Evolutionary conservation across 1,140 invertebrate genomes (phyloP).

Genomic region (Catajapyx aquilonaris): DNA sequence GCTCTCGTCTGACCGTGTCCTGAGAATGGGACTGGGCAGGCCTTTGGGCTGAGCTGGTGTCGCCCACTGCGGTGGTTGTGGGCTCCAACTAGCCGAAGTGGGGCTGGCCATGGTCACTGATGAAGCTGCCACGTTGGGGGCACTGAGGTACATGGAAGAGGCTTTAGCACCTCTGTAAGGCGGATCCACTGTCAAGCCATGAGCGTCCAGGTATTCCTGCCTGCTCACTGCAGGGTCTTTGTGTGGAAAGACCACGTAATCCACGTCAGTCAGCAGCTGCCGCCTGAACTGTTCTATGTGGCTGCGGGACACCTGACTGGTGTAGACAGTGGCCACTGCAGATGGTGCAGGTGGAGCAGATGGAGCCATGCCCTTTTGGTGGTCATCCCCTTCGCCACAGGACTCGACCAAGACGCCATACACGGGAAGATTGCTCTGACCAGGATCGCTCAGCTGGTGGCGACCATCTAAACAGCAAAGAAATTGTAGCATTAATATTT

Average conservation of each 20-base stretch:
- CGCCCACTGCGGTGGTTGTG: neutral
- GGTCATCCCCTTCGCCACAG: constrained; percentile 6
- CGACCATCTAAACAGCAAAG: neutral
- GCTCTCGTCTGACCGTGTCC: neutral
- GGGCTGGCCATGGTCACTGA: constrained; percentile 4
- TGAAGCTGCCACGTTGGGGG: constrained; percentile 37
- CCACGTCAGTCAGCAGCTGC: constrained; percentile 67
- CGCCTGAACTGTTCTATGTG: constrained; percentile 67
- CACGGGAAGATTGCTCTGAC: neutral
- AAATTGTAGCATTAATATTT: neutral
- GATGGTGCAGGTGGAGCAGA: constrained; percentile 31
- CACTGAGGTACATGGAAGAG: constrained; percentile 47
- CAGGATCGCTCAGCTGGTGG: neutral
- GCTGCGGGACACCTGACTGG: constrained; percentile 43
- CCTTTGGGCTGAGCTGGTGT: no score
- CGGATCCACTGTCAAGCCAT: constrained; percentile 34
- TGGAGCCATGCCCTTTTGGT: constrained; percentile 14
- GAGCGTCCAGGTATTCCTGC: constrained; percentile 72
- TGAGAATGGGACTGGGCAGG: no score
- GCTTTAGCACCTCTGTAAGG: constrained; percentile 13
- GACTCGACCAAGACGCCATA: neutral
- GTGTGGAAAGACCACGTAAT: constrained; percentile 72
- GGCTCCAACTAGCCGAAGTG: neutral
- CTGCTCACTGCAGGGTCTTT: constrained; percentile 71
- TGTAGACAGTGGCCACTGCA: constrained; percentile 27